Percentiles rank a stretch among this genome's conserved stretches.
Conservation (phyloP, 2,888 invertebrate species). For the Leptinotarsa haldemani region DNA sequence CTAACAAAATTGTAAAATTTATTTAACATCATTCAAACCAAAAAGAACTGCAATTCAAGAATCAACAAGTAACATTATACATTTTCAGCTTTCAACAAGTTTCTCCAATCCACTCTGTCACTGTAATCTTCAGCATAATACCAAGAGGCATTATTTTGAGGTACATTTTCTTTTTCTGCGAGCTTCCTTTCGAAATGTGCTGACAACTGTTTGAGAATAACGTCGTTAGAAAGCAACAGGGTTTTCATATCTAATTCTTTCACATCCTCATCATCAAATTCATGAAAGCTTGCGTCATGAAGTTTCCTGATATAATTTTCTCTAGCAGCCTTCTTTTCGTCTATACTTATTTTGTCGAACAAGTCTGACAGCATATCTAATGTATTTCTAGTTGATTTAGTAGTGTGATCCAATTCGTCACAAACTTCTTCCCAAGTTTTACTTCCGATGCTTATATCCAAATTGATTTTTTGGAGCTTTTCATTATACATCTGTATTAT, state of each 20-base stretch:
- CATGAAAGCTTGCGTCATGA: constrained; percentile 15
- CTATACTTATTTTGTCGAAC: constrained; percentile 27
- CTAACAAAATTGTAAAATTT: too few species aligned
- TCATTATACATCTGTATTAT: constrained; percentile 26
- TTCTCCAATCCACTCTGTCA: constrained; percentile 26
- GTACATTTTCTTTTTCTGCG: background rate
- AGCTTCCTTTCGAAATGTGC: constrained; percentile 19
- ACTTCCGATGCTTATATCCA: constrained; percentile 14
- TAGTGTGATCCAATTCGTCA: constrained; percentile 16
- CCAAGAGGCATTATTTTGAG: background rate
- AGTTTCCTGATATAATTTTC: background rate
- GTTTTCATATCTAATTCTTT: constrained; percentile 28
- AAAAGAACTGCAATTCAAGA: too few species aligned
- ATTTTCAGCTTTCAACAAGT: constrained; percentile 8
- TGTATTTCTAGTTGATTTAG: background rate
- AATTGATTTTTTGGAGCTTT: constrained; percentile 29
- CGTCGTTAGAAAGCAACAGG: constrained; percentile 24
- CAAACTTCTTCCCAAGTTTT: constrained; percentile 29
- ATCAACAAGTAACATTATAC: background rate
- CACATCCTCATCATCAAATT: constrained; percentile 25
- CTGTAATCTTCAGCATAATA: constrained; percentile 17
- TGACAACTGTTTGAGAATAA: constrained; percentile 28
- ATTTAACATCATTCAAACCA: too few species aligned
- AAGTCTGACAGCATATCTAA: constrained; percentile 11
- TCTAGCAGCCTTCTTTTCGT: constrained; percentile 4